These are phyloP conservation scores for Stichopus chloronotus DNA, from an alignment of 35 echinoderm and acorn worm species.

Conservation along the genomic window DNA sequence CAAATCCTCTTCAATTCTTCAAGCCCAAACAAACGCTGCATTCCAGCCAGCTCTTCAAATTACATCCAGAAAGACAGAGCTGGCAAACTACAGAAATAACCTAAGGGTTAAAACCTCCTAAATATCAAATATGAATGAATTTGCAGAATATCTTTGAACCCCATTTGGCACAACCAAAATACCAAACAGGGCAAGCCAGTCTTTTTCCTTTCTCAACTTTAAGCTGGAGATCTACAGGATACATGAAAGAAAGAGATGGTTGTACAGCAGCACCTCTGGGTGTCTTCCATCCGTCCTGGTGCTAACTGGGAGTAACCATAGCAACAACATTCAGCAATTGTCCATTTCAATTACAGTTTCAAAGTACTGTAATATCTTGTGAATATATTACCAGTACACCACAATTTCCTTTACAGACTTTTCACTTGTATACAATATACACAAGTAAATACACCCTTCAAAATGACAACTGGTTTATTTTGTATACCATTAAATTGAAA, in stretches of 20 bases:
- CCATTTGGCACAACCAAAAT: slow-evolving; percentile 43
- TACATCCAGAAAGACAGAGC: slow-evolving; percentile 11
- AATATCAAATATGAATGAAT: slow-evolving; percentile 55
- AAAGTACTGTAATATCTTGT: too few species aligned
- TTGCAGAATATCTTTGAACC: slow-evolving; percentile 56
- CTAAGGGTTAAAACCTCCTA: slow-evolving; percentile 42
- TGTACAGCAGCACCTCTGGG: not conserved
- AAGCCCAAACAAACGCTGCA: slow-evolving; percentile 8
- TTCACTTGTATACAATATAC: too few species aligned
- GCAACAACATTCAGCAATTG: not conserved
- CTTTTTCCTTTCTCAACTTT: not conserved
- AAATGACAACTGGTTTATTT: too few species aligned
- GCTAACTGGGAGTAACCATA: not conserved
- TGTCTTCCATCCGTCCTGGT: not conserved
- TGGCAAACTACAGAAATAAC: slow-evolving; percentile 45
- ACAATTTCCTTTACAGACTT: too few species aligned
- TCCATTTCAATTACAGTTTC: too few species aligned
- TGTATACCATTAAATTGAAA: too few species aligned
- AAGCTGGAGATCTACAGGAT: not conserved
- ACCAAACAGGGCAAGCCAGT: not conserved
- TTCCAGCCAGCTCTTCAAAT: slow-evolving; percentile 35
- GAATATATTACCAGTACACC: too few species aligned
- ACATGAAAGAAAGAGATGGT: not conserved
- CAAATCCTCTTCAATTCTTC: slow-evolving; percentile 34
- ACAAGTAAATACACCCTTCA: too few species aligned